These are phyloP conservation scores for Lepidochrysops patricia DNA, from an alignment of 2,888 invertebrate genomes.

Conservation along the genomic window DNA sequence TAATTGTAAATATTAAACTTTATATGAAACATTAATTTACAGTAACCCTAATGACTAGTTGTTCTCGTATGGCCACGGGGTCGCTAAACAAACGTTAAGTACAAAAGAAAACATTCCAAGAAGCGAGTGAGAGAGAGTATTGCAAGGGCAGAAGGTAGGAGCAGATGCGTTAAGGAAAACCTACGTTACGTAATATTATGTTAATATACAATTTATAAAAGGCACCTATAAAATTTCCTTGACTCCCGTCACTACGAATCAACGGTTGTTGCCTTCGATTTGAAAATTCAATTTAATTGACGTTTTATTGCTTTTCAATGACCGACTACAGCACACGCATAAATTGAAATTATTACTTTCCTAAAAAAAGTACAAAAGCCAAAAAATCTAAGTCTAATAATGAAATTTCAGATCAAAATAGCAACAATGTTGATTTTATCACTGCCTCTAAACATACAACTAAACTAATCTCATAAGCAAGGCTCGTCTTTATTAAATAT, in stretches of 20 bases:
- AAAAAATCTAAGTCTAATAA: conserved; percentile 12
- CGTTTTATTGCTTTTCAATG: conserved; percentile 21
- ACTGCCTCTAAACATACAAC: conserved; percentile 57
- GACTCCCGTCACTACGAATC: conserved; percentile 51
- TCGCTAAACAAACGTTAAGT: conserved; percentile 1
- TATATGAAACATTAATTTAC: conserved; percentile 61
- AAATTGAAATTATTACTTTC: neutral
- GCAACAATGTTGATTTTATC: conserved; percentile 35
- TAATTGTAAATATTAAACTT: conserved; percentile 60
- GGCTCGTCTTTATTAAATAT: conserved; percentile 72
- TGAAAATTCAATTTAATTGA: conserved; percentile 29
- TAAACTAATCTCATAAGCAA: conserved; percentile 70
- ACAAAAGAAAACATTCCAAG: neutral
- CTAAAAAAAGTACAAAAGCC: neutral
- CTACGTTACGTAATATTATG: conserved; percentile 57
- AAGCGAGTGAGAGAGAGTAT: neutral
- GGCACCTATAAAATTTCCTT: conserved; percentile 69
- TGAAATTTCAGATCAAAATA: conserved; percentile 36
- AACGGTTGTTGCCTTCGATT: conserved; percentile 50
- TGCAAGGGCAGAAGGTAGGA: conserved; percentile 37
- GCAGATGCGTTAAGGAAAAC: conserved; percentile 63
- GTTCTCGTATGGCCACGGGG: conserved; percentile 67
- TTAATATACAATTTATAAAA: conserved; percentile 61
- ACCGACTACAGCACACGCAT: neutral
- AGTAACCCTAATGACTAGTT: conserved; percentile 72